phyloP scores from a whole-genome alignment of 1,140 invertebrate species.

The Eciton burchellii region DNA sequence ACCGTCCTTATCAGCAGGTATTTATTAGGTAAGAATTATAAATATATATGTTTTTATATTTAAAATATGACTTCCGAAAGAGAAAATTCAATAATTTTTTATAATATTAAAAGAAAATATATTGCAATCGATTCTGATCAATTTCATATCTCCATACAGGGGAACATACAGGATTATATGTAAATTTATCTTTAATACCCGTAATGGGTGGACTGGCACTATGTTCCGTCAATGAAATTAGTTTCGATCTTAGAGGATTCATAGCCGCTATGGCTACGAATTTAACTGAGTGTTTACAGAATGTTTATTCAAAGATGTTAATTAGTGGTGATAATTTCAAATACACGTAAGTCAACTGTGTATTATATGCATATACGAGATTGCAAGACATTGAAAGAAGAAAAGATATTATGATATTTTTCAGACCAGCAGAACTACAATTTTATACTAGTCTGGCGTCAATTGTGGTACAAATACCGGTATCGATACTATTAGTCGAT shows the following conservation, averaged over 20 bases:
- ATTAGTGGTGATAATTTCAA: slow-evolving; percentile 92
- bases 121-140: slow-evolving; percentile 34
- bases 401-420: slow-evolving; percentile 29
- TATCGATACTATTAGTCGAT: slow-evolving; percentile 90
- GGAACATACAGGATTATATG: slow-evolving; percentile 91
- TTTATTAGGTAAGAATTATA: slow-evolving; percentile 86
- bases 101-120: background rate
- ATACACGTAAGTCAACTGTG: slow-evolving; percentile 89
- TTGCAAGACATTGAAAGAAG: background rate
- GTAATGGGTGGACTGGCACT: slow-evolving; percentile 94
- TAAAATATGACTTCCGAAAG: background rate
- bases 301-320: slow-evolving; percentile 94
- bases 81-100: background rate
- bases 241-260: slow-evolving; percentile 92
- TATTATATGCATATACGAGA: background rate
- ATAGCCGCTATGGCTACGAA: slow-evolving; percentile 93
- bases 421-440: slow-evolving; percentile 93
- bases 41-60: background rate
- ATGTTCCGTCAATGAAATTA: slow-evolving; percentile 94
- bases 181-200: slow-evolving; percentile 92
- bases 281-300: slow-evolving; percentile 94
- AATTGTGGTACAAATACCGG: slow-evolving; percentile 92
- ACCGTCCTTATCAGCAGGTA: slow-evolving; percentile 92
- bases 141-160: slow-evolving; percentile 84
- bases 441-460: slow-evolving; percentile 94